Percentiles rank a stretch among this genome's conserved stretches.
Conservation (phyloP, 2,888 invertebrate genomes). For the Troglohyphantes excavatus region DNA sequence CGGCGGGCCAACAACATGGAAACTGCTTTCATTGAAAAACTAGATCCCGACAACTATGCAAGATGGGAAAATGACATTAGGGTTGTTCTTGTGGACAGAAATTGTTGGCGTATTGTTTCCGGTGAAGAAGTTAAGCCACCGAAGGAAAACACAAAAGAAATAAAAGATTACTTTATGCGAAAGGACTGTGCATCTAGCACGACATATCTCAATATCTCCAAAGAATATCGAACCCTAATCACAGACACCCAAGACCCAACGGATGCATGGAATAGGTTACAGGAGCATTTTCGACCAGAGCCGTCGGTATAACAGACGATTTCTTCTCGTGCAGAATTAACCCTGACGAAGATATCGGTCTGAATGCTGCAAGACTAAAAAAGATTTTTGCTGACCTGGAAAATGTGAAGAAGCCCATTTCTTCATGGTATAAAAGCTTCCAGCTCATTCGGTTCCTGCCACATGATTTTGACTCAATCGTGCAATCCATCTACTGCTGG, state of each 20-base stretch:
- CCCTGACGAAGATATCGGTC: not conserved
- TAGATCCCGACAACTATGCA: not conserved
- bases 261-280: not conserved
- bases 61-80: not conserved
- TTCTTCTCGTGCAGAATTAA: not conserved
- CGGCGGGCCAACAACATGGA: not conserved
- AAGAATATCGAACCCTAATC: not conserved
- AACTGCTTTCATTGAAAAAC: not conserved
- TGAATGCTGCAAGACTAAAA: not conserved
- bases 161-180: too few species aligned
- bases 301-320: not conserved
- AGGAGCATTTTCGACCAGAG: not conserved
- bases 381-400: not conserved
- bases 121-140: not conserved
- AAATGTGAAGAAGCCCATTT: not conserved
- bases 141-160: not conserved
- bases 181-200: not conserved
- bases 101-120: not conserved
- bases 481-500: constrained; percentile 10
- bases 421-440: not conserved
- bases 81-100: not conserved
- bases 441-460: not conserved
- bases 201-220: not conserved
- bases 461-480: not conserved
- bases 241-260: not conserved